These are phyloP conservation scores for Trypoxylon attenuatum DNA, from an alignment of 2,888 invertebrate genomes.

Conservation along the genomic window DNA sequence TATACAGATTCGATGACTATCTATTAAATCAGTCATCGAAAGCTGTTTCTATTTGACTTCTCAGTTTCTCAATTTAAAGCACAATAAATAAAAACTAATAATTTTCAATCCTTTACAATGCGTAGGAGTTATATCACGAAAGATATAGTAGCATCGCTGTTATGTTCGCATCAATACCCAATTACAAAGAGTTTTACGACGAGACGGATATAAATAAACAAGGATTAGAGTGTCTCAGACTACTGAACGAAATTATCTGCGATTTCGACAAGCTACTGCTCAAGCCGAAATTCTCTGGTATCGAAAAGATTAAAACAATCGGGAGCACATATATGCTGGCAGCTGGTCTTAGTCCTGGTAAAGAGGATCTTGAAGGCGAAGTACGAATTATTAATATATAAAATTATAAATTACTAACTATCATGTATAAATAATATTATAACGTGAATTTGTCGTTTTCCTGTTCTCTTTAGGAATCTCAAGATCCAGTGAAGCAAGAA, in stretches of 20 bases:
- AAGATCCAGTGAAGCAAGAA: slow-evolving; percentile 77
- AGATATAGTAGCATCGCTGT: slow-evolving; percentile 95
- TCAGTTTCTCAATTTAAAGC: too few species aligned
- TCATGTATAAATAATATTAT: too few species aligned
- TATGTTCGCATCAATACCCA: slow-evolving; percentile 99
- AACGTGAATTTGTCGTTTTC: too few species aligned
- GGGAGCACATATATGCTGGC: slow-evolving; percentile 99
- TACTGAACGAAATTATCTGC: slow-evolving; percentile 98
- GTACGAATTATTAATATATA: slow-evolving; percentile 74
- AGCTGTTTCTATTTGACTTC: too few species aligned
- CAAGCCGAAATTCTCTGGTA: slow-evolving; percentile 95
- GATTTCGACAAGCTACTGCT: slow-evolving; percentile 97
- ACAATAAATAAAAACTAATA: too few species aligned
- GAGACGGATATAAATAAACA: slow-evolving; percentile 98
- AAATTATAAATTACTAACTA: too few species aligned
- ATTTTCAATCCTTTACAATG: background rate
- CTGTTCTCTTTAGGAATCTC: slow-evolving; percentile 12
- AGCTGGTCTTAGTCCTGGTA: slow-evolving; percentile 91
- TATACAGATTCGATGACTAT: too few species aligned
- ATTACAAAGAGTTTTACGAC: slow-evolving; percentile 97
- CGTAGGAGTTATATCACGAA: slow-evolving; percentile 95
- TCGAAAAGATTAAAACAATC: slow-evolving; percentile 99
- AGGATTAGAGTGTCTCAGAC: slow-evolving; percentile 93
- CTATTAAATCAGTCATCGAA: too few species aligned
- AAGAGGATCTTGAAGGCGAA: slow-evolving; percentile 82